A percentile compares a stretch with the other conserved stretches of the same genome.
Evolutionary conservation across 1,140 invertebrate species (phyloP).

Genomic region (Heliconius nattereri): DNA sequence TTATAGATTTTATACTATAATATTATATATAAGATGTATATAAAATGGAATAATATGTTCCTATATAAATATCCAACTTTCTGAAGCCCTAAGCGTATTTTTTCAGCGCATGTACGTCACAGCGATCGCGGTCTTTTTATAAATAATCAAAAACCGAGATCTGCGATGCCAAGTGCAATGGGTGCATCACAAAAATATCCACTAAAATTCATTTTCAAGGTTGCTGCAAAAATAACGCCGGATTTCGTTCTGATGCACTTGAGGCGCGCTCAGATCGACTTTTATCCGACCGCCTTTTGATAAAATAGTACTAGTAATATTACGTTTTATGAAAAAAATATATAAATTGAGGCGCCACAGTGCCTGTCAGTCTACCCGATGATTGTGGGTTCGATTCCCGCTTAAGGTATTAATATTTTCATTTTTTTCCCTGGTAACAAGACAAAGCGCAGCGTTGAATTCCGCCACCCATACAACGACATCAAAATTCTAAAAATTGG

Average conservation of each 20-base stretch:
- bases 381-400: not conserved
- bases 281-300: constrained; percentile 22
- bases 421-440: not conserved
- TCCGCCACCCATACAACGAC: too few species aligned
- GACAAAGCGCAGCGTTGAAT: too few species aligned
- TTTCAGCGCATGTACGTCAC: not conserved
- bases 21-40: too few species aligned
- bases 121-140: constrained; percentile 48
- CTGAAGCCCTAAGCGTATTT: not conserved
- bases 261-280: constrained; percentile 28
- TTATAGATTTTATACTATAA: too few species aligned
- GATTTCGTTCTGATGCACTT: constrained; percentile 30
- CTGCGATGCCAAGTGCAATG: constrained; percentile 58
- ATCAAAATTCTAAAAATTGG: too few species aligned
- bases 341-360: not conserved
- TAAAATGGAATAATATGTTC: too few species aligned
- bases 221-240: constrained; percentile 64
- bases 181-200: constrained; percentile 71
- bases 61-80: not conserved
- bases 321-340: not conserved
- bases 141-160: constrained; percentile 45
- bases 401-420: not conserved
- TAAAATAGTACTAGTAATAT: not conserved
- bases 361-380: not conserved
- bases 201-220: constrained; percentile 67